Evolutionary conservation across 1,140 invertebrate genomes (phyloP).

Genomic region (Cydia pomonella): DNA sequence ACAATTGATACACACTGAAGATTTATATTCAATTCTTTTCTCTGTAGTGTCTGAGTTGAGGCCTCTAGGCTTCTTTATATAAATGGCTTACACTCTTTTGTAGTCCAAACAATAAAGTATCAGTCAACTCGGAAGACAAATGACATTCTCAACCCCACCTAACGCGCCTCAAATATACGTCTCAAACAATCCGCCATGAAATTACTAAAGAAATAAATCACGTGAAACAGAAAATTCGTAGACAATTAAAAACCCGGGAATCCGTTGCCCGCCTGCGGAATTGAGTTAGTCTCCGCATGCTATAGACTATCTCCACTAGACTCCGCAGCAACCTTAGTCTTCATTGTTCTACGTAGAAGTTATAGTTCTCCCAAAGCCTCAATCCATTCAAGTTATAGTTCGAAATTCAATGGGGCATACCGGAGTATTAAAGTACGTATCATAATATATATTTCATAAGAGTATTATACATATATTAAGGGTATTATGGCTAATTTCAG

Average conservation of each 20-base stretch:
- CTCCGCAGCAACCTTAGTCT: not conserved
- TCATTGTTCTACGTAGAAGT: too few relatives aligned
- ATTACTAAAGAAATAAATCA: conserved; percentile 28
- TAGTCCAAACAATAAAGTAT: not conserved
- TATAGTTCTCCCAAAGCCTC: too few relatives aligned
- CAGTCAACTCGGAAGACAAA: conserved; percentile 12
- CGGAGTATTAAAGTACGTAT: too few relatives aligned
- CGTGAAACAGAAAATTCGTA: conserved; percentile 22
- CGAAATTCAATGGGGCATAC: too few relatives aligned
- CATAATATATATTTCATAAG: too few relatives aligned
- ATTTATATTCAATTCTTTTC: too few relatives aligned
- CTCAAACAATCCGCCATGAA: conserved; percentile 1
- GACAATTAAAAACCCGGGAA: conserved; percentile 31
- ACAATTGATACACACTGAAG: too few relatives aligned
- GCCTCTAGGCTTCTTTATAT: not conserved
- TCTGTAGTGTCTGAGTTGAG: too few relatives aligned
- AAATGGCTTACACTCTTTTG: not conserved
- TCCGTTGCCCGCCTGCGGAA: conserved; percentile 15
- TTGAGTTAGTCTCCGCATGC: conserved; percentile 20
- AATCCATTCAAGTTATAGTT: too few relatives aligned
- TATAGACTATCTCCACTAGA: not conserved
- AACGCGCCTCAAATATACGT: conserved; percentile 7
- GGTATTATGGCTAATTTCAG: too few relatives aligned
- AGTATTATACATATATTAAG: too few relatives aligned
- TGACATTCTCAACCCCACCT: not conserved